Evolutionary conservation across 2,888 invertebrate species (phyloP), one percentile per base, ranked within the genome.

Genomic region (Phaedon cochleariae): DNA sequence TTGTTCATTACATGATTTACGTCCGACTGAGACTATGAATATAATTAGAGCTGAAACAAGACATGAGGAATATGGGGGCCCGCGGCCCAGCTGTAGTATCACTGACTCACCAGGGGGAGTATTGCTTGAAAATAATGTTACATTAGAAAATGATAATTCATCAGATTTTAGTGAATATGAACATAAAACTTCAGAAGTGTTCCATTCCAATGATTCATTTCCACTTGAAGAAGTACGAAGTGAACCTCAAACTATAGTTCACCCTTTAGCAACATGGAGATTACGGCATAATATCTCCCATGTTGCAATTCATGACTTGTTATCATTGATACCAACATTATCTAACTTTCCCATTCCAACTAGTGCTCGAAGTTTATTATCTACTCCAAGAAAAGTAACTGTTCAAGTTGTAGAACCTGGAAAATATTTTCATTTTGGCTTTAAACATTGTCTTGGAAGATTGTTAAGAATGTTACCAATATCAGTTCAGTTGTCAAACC

Each of bases 381-480:
- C n/a, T 21, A 62, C 57, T 26, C 62, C 55, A 46, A 57, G 31
- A 21, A 46, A 46, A 37, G 17, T 29, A 22, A 20, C 20, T 17
- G 17, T 62, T 17, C 17, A 62, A 26, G 12, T 37, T 34, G 26
- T 62, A 31, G 26, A 21, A 46, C 62, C 51, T 49, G 62, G 62
- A 17, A 15, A 37, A 15, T 62, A 62, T 57, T 49, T 55, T 34
- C 55, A 62, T 62, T 62, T 62, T 49, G 55, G 57, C 17, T 26
- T 57, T 21, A 0, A 49, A 17, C 21, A 49, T 9, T 49, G 49
- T 22, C 12, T 62, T 17, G 3, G 21, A 20, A 48, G 21, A 37
- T 48, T 57, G 34, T 41, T 62, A 18, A 29, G 12, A 31, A 51
- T 51, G 51, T 15, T 51, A 4, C 51, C 51, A 51, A 26, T 21